Percentiles rank a stretch among this genome's conserved stretches.
Conservation (phyloP, 2,113 vertebrate genomes). For the Eurystomus gularis region DNA sequence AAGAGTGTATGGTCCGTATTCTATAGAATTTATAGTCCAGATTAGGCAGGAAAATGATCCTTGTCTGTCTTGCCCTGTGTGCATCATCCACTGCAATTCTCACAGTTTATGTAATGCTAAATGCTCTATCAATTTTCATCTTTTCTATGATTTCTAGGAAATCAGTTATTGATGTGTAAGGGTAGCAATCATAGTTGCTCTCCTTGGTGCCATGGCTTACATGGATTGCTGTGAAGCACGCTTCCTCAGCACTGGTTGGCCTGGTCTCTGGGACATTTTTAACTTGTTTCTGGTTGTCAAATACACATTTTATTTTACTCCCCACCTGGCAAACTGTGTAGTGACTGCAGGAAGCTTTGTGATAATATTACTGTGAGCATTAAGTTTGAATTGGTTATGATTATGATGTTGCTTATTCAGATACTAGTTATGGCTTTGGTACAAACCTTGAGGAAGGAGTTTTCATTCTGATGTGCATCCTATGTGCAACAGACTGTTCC, state of each 20-base stretch:
- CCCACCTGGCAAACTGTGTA: not conserved
- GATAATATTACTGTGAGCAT: not conserved
- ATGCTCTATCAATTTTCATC: not conserved
- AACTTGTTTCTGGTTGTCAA: not conserved
- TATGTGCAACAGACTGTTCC: not conserved
- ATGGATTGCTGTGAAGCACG: fast-evolving
- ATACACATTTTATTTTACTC: not conserved
- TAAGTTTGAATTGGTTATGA: not conserved
- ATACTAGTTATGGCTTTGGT: not conserved
- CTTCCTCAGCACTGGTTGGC: not conserved
- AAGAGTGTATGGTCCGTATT: not conserved
- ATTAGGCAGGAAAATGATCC: not conserved
- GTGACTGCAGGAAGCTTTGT: not conserved
- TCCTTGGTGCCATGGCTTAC: not conserved
- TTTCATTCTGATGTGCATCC: not conserved
- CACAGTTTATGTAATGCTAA: not conserved
- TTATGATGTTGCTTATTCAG: not conserved
- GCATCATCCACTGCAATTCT: not conserved
- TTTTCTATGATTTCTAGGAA: not conserved
- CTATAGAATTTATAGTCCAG: not conserved
- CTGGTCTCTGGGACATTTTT: not conserved
- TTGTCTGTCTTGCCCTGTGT: not conserved
- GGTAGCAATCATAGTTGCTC: not conserved
- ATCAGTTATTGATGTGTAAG: not conserved
- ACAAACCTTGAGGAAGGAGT: not conserved